Conservation (phyloP, 2,888 invertebrate species). For the Pollenia labialis region DNA sequence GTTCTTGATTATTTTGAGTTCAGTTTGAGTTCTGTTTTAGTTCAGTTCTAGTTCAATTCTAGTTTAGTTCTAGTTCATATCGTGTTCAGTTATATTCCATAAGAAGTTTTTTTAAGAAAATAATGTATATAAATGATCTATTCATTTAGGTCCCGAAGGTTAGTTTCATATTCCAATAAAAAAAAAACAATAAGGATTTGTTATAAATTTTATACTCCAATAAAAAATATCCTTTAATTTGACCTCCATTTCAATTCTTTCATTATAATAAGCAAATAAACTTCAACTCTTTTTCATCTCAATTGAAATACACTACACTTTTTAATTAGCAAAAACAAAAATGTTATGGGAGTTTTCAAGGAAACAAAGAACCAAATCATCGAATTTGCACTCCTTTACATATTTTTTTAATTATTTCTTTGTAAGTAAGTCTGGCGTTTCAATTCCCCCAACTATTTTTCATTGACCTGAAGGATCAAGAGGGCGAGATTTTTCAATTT, state of each 20-base stretch:
- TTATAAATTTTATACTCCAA: neutral
- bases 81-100: too few relatives aligned
- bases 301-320: neutral
- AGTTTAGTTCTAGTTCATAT: too few relatives aligned
- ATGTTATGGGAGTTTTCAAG: neutral
- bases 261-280: neutral
- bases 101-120: too few relatives aligned
- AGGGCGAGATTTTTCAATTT: conserved; percentile 19
- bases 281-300: neutral
- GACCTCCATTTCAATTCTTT: neutral
- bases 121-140: too few relatives aligned
- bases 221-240: neutral
- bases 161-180: too few relatives aligned
- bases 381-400: neutral
- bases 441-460: neutral
- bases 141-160: too few relatives aligned
- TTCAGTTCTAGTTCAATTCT: too few relatives aligned
- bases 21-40: too few relatives aligned
- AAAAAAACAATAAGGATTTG: too few relatives aligned
- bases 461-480: neutral
- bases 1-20: too few relatives aligned
- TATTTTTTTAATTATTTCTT: neutral
- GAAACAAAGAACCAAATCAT: neutral
- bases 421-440: neutral
- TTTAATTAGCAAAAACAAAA: conserved; percentile 1